These are phyloP conservation scores for Rugalucina vietnamica DNA, from an alignment of 2,888 invertebrate species.

Conservation along the genomic window DNA sequence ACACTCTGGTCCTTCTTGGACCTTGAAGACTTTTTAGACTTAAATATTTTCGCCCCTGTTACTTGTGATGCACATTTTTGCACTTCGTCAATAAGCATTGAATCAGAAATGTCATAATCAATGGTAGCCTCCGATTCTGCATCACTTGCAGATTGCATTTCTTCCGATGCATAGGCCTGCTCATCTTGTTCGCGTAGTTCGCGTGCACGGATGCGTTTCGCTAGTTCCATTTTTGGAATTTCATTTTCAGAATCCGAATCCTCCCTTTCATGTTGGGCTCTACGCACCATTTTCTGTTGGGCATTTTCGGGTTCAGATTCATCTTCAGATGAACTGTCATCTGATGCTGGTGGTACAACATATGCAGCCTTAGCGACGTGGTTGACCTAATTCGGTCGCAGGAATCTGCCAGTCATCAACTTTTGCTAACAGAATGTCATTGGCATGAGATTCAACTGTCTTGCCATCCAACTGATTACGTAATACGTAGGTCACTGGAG, in stretches of 20 bases:
- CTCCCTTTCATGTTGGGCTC: slow-evolving; percentile 16
- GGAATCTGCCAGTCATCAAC: slow-evolving; percentile 29
- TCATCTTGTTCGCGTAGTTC: neutral
- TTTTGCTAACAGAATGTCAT: slow-evolving; percentile 24
- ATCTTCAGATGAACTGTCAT: neutral
- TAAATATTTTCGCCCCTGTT: neutral
- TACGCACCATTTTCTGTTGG: neutral
- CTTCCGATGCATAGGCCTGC: neutral
- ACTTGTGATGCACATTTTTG: neutral
- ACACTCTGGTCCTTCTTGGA: neutral
- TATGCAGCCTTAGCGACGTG: slow-evolving; percentile 12
- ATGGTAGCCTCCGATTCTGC: neutral
- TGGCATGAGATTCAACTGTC: slow-evolving; percentile 31
- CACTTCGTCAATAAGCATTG: neutral
- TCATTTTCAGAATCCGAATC: slow-evolving; percentile 44
- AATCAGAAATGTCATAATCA: neutral
- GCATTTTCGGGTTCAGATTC: slow-evolving; percentile 8
- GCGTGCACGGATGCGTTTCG: neutral
- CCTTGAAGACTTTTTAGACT: neutral
- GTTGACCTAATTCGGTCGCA: neutral
- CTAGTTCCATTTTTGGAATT: slow-evolving; percentile 43
- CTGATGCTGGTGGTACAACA: slow-evolving; percentile 5
- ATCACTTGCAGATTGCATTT: neutral
- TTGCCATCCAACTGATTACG: slow-evolving; percentile 38
- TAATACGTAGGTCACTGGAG: slow-evolving; percentile 36